Conservation (phyloP, 2,113 vertebrate genomes). For the Leucoraja erinaceus region DNA sequence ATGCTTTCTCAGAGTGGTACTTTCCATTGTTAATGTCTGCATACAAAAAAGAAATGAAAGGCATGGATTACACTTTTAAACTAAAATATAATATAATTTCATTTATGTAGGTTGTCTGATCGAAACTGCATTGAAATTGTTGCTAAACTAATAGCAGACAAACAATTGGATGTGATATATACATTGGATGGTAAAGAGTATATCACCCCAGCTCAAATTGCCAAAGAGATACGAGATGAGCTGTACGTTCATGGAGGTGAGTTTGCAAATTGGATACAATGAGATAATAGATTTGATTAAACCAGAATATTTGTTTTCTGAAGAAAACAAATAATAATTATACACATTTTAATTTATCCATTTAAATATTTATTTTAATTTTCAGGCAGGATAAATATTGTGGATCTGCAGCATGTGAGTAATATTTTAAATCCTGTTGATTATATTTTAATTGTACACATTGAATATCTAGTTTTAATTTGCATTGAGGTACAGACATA, state of each 20-base stretch:
- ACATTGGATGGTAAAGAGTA: constrained; percentile 94
- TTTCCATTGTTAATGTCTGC: neutral
- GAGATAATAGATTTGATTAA: neutral
- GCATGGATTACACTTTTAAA: neutral
- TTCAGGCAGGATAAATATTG: constrained; percentile 87
- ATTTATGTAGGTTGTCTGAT: constrained; percentile 72
- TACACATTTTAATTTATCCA: neutral
- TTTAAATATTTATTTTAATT: constrained; percentile 44
- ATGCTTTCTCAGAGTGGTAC: neutral
- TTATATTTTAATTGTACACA: neutral
- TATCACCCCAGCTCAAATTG: constrained; percentile 85
- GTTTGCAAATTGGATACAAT: constrained; percentile 40
- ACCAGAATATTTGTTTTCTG: too few relatives aligned
- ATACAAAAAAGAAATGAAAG: neutral
- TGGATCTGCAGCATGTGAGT: constrained; percentile 89
- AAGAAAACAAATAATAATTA: too few relatives aligned
- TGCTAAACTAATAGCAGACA: constrained; percentile 78
- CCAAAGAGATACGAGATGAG: constrained; percentile 80
- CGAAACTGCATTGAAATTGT: constrained; percentile 95
- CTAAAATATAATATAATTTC: neutral
- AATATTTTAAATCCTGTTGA: constrained; percentile 40
- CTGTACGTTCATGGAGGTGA: constrained; percentile 81
- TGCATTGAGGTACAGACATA: neutral
- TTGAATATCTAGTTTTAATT: constrained; percentile 7
- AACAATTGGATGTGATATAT: constrained; percentile 87